Evolutionary conservation across 2,888 invertebrate species (phyloP).

Genomic region (Pandemis corylana): DNA sequence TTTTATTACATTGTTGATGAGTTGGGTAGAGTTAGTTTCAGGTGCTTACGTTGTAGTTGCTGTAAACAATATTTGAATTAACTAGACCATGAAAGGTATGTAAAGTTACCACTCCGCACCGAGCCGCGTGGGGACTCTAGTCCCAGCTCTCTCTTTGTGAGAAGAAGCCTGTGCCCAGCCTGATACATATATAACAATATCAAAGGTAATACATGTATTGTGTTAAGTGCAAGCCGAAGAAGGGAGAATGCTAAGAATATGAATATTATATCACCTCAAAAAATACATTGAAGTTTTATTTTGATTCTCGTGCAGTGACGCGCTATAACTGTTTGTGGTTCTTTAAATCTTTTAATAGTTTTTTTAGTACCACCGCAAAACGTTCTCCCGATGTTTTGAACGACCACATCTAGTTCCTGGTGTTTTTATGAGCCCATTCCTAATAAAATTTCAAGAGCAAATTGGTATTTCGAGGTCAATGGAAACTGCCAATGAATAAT

Average conservation of each 20-base stretch:
- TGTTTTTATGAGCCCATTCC: constrained; percentile 19
- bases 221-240: too few species aligned
- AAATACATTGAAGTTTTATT: too few species aligned
- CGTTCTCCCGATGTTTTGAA: constrained; percentile 2
- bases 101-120: too few species aligned
- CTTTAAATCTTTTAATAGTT: neutral
- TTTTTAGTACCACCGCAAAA: constrained; percentile 1
- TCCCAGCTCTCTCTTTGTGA: too few species aligned
- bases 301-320: too few species aligned
- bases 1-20: neutral
- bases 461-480: constrained; percentile 21
- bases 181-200: too few species aligned
- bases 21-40: constrained; percentile 1
- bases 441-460: constrained; percentile 33
- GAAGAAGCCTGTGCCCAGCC: too few species aligned
- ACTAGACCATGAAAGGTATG: neutral
- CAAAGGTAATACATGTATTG: too few species aligned
- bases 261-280: too few species aligned
- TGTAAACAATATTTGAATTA: neutral
- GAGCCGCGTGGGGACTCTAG: too few species aligned
- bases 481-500: constrained; percentile 28
- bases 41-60: neutral
- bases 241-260: too few species aligned
- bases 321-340: neutral
- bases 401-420: constrained; percentile 7